Base-by-base conservation (phyloP, 2,797 vertebrate species). In the Mareca penelope region DNA sequence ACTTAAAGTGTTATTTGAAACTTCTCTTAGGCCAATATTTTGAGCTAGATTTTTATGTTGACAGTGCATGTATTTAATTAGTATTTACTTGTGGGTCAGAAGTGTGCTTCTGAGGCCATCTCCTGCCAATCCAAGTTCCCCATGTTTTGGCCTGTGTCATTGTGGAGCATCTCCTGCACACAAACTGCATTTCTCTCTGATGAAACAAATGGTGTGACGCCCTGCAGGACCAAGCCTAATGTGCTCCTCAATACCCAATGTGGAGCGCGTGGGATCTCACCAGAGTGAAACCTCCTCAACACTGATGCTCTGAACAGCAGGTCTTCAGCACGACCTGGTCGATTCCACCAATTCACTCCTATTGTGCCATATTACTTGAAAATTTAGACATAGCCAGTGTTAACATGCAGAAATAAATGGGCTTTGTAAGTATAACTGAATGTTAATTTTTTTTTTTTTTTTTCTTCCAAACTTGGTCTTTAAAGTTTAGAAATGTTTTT, bases 321-420 rank as follows among this genome's bases (percentile, higher is more conserved):
- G 24, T 68, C 64, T 84, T 81, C 83, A 28, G n/a, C 31, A 50
- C 26, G 6, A 7, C 37, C 29, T 16, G 1, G 46, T 89, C 63
- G 1, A 3, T 80, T 55, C 77, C 56, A 2, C 0, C 1, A 39
- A 22, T 81, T 90, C 55, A 12, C 42, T 88, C n/a, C 67, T 70
- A 2, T 53, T 50, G 52, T 84, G 67, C 77, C 63, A 31, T 2
- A 0, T 40, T 84, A 81, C 89, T 93, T 89, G 85, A 88, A 90
- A 73, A 18, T 73, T 84, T 31, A 33, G 53, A 16, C 63, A 39
- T 78, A 33, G 73, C 23, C 93, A 88, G 63, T 79, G 70, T 94
- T 94, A 93, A 94, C 55, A 44, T 88, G 39, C 44, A 44, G 63
- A 93, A 96, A 96, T 94, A 94, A 94, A 96, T 19, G 77, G 33